Conservation (phyloP, 2,113 vertebrate species). For the Poeciliopsis occidentalis region DNA sequence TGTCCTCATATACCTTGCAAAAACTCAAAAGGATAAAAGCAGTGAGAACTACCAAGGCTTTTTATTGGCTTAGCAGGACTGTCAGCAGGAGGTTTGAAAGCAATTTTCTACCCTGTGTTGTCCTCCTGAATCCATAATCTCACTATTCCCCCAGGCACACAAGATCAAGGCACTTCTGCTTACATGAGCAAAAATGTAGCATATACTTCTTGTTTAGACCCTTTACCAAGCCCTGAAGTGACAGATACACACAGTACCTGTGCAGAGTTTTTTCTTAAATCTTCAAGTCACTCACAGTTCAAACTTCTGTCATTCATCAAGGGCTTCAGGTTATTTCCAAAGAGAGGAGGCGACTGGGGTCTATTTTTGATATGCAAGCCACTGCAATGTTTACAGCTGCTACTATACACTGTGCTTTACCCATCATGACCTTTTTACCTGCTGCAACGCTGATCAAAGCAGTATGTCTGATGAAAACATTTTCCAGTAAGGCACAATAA, state of each 20-base stretch:
- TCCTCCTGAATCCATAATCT: constrained; percentile 15
- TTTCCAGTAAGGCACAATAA: not conserved
- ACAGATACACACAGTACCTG: constrained; percentile 35
- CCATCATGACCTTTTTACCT: not conserved
- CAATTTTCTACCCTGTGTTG: constrained; percentile 14
- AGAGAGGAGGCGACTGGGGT: not conserved
- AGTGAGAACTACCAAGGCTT: not conserved
- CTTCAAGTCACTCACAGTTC: constrained; percentile 22
- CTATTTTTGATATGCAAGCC: constrained; percentile 13
- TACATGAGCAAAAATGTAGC: constrained; percentile 35
- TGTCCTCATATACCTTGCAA: not conserved
- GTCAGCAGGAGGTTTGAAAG: constrained; percentile 17
- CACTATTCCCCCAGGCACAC: constrained; percentile 18
- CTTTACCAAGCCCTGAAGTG: constrained; percentile 36
- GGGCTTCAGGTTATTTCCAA: not conserved
- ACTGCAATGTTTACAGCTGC: constrained; percentile 31
- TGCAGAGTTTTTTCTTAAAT: constrained; percentile 16
- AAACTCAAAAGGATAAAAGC: not conserved
- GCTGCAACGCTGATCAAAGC: not conserved
- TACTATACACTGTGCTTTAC: not conserved
- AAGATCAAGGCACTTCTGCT: constrained; percentile 40
- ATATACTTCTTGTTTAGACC: constrained; percentile 37
- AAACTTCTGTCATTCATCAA: not conserved
- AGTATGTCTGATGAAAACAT: not conserved
- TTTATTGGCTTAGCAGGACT: constrained; percentile 20